Evolutionary conservation across 2,113 vertebrate genomes (phyloP), one percentile per base, ranked within the genome.

Genomic region (Equus przewalskii): DNA sequence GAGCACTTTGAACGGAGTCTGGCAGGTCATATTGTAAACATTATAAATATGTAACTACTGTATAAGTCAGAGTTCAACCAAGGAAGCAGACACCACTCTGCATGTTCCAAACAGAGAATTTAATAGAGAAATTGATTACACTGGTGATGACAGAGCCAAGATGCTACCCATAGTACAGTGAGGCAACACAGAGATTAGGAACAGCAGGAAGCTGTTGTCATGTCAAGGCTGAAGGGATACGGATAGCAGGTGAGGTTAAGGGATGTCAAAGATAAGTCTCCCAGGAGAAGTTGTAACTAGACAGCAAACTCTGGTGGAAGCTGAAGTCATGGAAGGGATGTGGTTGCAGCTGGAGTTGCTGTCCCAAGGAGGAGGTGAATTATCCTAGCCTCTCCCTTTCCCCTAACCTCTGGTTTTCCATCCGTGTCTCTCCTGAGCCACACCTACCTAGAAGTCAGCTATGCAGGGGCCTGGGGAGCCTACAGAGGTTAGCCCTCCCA

Each of bases 1-100:
- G 67, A 85, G 24, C 54, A 93, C 10, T 81, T 78, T 65, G 15
- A 67, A 93, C 8, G 90, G 22, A 85, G 9, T 65, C 69, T 41
- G 58, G 14, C 22, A n/a, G 24, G 28, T 65, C 30, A 41, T 73
- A 83, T 16, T 49, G 3, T 33, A 65, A 80, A 33, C 19, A 46
- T 70, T 60, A 18, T n/a, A n/a, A 88, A 76, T 60, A 41, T 56
- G 33, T 41, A 69, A 84, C 49, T 84, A 67, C 30, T 84, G 24
- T 22, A 8, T 49, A 41, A 56, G 49, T 60, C 80, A 14, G 14
- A 2, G 5, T 72, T 90, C 62, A n/a, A 9, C 22, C 24, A 79
- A n/a, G 24, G 41, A 84, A 62, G 33, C 6, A 72, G 54, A 56
- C 36, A 69, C 24, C 22, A 28, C 36, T 24, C 30, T 60, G 7